Conservation (phyloP, 2,113 vertebrate genomes). For the Prinia subflava region DNA sequence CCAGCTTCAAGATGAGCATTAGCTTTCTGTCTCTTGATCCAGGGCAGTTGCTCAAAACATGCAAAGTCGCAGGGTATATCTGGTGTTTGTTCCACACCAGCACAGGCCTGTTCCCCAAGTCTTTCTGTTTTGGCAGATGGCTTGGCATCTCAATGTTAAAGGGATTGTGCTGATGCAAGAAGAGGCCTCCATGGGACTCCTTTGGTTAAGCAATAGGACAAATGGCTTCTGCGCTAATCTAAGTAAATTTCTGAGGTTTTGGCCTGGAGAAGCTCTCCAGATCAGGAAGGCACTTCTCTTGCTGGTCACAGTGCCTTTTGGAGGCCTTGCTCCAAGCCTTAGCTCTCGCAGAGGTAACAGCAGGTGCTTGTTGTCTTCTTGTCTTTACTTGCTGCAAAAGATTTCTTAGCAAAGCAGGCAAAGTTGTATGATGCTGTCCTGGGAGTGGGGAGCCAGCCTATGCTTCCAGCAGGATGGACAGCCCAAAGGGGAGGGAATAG, state of each 20-base stretch:
- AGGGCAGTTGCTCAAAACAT: neutral
- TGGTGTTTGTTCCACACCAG: neutral
- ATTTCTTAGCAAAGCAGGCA: neutral
- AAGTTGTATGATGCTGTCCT: neutral
- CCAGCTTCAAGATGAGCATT: fast-evolving
- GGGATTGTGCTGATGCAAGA: neutral
- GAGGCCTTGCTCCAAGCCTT: neutral
- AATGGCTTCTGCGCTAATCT: neutral
- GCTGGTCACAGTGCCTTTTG: neutral
- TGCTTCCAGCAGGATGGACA: neutral
- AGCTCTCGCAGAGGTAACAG: neutral
- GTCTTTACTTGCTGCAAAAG: neutral
- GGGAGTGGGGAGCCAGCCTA: neutral
- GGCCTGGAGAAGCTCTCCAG: neutral
- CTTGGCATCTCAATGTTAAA: neutral
- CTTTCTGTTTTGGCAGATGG: neutral
- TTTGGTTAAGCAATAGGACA: neutral
- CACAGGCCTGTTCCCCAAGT: neutral
- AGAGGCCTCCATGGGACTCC: neutral
- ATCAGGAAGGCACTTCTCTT: neutral
- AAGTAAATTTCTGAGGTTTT: neutral
- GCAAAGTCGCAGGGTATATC: fast-evolving
- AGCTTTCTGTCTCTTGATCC: neutral
- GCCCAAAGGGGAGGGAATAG: neutral
- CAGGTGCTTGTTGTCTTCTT: neutral